These are phyloP conservation scores for Lasioglossum pauxillum DNA, from an alignment of 2,888 invertebrate species.

Conservation along the genomic window DNA sequence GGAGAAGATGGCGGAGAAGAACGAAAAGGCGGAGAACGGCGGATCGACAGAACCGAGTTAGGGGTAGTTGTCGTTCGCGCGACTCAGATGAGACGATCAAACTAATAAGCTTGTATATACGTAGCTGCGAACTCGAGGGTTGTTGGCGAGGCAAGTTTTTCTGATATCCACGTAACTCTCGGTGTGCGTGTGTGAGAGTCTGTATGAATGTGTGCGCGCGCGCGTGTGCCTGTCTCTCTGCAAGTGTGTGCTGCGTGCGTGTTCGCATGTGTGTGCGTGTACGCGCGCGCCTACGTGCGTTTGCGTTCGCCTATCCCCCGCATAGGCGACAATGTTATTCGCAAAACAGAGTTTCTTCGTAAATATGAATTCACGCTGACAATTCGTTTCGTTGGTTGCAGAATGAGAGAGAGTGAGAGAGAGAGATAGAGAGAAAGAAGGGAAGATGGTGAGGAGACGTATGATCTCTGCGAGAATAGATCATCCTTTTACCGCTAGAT, in stretches of 20 bases:
- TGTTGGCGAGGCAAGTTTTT: conserved; percentile 37
- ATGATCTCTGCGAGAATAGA: conserved; percentile 72
- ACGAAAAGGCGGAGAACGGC: background rate
- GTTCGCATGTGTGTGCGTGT: too few species aligned
- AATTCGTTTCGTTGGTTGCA: conserved; percentile 16
- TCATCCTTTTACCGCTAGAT: conserved; percentile 82
- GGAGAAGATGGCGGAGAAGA: background rate
- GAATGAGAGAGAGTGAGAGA: conserved; percentile 3
- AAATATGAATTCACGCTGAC: background rate
- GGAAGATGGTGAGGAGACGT: background rate
- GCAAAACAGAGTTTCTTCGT: conserved; percentile 25
- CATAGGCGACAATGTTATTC: conserved; percentile 31
- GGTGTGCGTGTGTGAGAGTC: background rate
- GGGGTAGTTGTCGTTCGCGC: conserved; percentile 6
- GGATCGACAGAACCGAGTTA: conserved; percentile 21
- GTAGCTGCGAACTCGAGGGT: conserved; percentile 37
- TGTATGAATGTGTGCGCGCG: background rate
- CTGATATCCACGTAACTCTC: conserved; percentile 26
- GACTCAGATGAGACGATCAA: conserved; percentile 22
- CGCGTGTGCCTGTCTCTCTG: background rate
- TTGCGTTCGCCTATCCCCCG: conserved; percentile 30
- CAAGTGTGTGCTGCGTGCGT: background rate
- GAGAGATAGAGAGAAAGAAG: background rate
- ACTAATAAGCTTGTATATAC: conserved; percentile 51
- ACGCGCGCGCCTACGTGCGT: background rate